These are phyloP conservation scores for Erannis defoliaria DNA, from an alignment of 2,888 invertebrate genomes.

Conservation along the genomic window DNA sequence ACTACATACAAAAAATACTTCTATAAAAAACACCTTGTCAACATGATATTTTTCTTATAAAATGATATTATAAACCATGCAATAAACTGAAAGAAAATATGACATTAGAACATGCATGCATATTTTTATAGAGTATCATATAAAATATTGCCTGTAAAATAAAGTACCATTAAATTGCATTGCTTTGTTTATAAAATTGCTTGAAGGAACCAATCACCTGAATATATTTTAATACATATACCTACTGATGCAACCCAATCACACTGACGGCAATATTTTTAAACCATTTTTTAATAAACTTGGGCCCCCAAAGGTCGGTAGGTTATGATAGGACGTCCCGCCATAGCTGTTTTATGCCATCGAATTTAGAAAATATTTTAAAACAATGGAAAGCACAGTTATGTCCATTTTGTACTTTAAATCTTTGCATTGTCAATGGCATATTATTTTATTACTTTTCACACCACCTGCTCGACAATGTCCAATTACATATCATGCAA, in stretches of 20 bases:
- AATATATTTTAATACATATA: neutral
- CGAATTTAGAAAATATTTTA: no score
- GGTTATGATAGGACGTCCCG: no score
- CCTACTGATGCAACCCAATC: no score
- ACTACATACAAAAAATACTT: slow-evolving; percentile 32
- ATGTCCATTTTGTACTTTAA: no score
- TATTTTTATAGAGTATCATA: slow-evolving; percentile 35
- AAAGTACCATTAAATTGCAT: slow-evolving; percentile 54
- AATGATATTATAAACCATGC: slow-evolving; percentile 55
- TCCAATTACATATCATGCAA: no score
- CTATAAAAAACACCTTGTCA: slow-evolving; percentile 48
- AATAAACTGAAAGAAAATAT: slow-evolving; percentile 66
- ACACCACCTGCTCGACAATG: no score
- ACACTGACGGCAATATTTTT: neutral
- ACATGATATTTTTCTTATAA: slow-evolving; percentile 38
- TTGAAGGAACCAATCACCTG: slow-evolving; percentile 27
- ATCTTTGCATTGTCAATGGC: no score
- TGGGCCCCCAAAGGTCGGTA: no score
- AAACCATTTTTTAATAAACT: no score
- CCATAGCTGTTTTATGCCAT: no score
- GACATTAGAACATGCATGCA: slow-evolving; percentile 42
- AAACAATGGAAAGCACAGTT: no score
- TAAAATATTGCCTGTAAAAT: slow-evolving; percentile 63
- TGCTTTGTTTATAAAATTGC: slow-evolving; percentile 47
- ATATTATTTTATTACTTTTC: no score